phyloP scores from a whole-genome alignment of 1,140 invertebrate genomes.

The Ridgeia piscesae region DNA sequence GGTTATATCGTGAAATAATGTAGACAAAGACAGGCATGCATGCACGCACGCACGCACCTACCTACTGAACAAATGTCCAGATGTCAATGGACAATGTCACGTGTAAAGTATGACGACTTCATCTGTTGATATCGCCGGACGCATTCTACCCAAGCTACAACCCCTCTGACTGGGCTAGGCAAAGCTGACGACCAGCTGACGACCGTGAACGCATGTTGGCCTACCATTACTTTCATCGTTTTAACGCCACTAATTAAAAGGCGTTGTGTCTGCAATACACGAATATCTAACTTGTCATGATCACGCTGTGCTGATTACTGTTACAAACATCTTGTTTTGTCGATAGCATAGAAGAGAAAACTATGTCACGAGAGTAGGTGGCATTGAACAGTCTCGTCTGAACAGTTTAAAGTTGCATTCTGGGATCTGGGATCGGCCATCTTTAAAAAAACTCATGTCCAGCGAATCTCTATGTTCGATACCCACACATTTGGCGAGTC shows the following conservation, averaged over 20 bases:
- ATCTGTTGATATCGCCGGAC: neutral
- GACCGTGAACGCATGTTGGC: neutral
- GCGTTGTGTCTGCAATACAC: neutral
- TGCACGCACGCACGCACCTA: neutral
- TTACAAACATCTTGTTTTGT: neutral
- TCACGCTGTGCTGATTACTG: neutral
- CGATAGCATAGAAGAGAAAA: neutral
- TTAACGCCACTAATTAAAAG: neutral
- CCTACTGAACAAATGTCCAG: neutral
- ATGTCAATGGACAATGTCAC: neutral
- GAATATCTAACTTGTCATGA: neutral
- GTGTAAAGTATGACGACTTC: neutral
- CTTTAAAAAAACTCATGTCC: no score
- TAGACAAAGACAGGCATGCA: neutral
- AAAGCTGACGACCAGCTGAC: neutral
- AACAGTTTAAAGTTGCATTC: neutral
- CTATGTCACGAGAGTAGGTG: neutral
- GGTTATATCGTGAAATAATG: no score
- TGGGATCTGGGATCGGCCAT: no score
- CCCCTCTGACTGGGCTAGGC: no score
- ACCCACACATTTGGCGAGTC: no score
- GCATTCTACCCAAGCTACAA: neutral
- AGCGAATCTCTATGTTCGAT: no score
- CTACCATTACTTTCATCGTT: neutral
- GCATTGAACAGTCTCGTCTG: neutral